phyloP scores from a whole-genome alignment of 2,797 vertebrate genomes.

The Coregonus sp. region DNA sequence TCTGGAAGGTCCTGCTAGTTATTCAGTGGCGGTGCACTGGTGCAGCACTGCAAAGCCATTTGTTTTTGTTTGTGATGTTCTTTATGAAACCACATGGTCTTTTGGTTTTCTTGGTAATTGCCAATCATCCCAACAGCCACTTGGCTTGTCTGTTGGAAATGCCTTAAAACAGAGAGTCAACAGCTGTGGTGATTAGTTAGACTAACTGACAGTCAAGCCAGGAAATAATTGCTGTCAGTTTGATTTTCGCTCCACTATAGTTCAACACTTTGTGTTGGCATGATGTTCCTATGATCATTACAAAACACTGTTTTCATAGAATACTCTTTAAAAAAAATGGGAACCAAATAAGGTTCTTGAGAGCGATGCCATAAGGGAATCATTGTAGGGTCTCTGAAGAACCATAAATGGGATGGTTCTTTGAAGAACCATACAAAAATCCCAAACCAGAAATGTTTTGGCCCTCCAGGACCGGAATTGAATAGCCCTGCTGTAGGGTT shows the following conservation, averaged over 20 bases:
- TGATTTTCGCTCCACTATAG: neutral
- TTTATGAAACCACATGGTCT: neutral
- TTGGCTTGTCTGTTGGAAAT: neutral
- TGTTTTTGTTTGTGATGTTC: neutral
- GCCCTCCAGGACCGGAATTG: too few relatives aligned
- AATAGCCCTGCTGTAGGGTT: too few relatives aligned
- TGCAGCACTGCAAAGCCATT: neutral
- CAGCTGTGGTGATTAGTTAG: constrained; percentile 23
- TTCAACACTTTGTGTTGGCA: too few relatives aligned
- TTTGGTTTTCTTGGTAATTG: constrained; percentile 14
- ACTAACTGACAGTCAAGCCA: constrained; percentile 6
- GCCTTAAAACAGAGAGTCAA: neutral
- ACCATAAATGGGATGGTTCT: too few relatives aligned
- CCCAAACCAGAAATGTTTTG: too few relatives aligned
- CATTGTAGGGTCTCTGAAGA: too few relatives aligned
- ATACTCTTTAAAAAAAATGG: too few relatives aligned
- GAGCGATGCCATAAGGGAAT: too few relatives aligned
- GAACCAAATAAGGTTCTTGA: too few relatives aligned
- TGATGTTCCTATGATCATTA: too few relatives aligned
- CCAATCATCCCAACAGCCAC: neutral
- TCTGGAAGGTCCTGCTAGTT: neutral
- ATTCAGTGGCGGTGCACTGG: neutral
- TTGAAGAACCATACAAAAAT: too few relatives aligned
- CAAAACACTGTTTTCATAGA: too few relatives aligned
- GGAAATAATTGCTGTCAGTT: constrained; percentile 13